Evolutionary conservation across 2,113 vertebrate genomes (phyloP), one percentile per base, ranked within the genome.

Genomic region (Zeus faber): DNA sequence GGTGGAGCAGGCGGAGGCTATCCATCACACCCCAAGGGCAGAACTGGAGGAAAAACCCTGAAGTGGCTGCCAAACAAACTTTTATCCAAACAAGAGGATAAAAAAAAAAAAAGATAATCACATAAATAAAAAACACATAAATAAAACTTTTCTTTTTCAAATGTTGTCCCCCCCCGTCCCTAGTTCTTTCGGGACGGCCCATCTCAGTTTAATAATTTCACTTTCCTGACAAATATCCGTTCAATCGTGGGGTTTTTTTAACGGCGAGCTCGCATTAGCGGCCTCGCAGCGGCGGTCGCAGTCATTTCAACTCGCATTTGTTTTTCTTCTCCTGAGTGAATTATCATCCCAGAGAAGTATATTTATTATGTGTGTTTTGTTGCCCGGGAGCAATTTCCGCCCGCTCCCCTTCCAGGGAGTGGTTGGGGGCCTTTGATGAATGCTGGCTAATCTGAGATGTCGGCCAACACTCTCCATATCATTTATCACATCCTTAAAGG

Each of bases 401-500:
- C 65, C 57, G 49, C 66, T 53, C 58, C 54, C 55, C 75, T 70
- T 54, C 64, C 67, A 55, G 58, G 59, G 65, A 63, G 29, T 52
- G 35, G 41, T 40, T 56, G 49, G 49, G 4, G 62, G n/a, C n/a
- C 54, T 50, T 65, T 70, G 75, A 78, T 78, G 66, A 72, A 81
- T 72, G 72, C 54, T 67, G 31, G 66, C 66, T 76, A 76, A 81
- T 78, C 60, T 67, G 52, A 54, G 65, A 63, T 78, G 69, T 70
- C 72, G 63, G 60, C 62, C 52, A 50, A 51, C 49, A 53, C 49
- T 54, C 59, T 65, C 43, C 33, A 54, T 55, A 51, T 54, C 62
- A 81, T 81, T 76, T 66, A 81, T 81, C 72, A 76, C 55, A 43
- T 70, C 41, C 70, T 76, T 67, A 67, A 72, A 67, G 43, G 65